These are phyloP conservation scores for Palythoa grandiflora DNA, from an alignment of 92 coral and sea anemone species.

Conservation along the genomic window DNA sequence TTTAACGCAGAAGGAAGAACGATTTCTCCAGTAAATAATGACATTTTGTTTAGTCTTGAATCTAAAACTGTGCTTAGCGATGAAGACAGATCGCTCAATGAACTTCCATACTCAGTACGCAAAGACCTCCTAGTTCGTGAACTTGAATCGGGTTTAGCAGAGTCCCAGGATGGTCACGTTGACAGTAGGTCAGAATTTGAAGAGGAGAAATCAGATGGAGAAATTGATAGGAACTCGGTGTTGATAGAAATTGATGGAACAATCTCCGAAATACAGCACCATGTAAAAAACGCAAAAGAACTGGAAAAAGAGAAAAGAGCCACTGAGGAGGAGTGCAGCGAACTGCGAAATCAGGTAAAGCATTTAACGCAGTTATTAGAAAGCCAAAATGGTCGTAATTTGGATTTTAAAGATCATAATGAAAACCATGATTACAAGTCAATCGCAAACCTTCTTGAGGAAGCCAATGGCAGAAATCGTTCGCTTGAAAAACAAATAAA, in stretches of 20 bases:
- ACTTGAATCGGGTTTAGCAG: constrained; percentile 81
- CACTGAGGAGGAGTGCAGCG: constrained; percentile 75
- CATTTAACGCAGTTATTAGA: constrained; percentile 67
- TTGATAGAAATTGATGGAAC: constrained; percentile 82
- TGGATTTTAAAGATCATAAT: constrained; percentile 49
- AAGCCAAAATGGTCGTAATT: constrained; percentile 32
- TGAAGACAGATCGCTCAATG: constrained; percentile 69
- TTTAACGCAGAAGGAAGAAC: constrained; percentile 3
- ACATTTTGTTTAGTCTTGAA: not conserved
- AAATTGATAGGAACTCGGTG: constrained; percentile 71
- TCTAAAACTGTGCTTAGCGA: constrained; percentile 19
- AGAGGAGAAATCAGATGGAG: constrained; percentile 72
- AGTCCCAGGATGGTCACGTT: constrained; percentile 77
- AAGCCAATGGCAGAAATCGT: constrained; percentile 49
- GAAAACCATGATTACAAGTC: constrained; percentile 47
- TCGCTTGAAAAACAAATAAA: constrained; percentile 73
- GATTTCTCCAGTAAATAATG: not conserved
- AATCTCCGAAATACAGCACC: constrained; percentile 79
- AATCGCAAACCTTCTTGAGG: constrained; percentile 44
- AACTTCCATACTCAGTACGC: constrained; percentile 67
- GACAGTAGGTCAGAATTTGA: constrained; percentile 68
- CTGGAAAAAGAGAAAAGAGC: constrained; percentile 79
- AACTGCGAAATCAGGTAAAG: constrained; percentile 72
- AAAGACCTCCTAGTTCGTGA: constrained; percentile 89
- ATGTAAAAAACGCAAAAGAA: constrained; percentile 79